Evolutionary conservation across 2,888 invertebrate species (phyloP).

Genomic region (Imbricaverruca yamaguchii): DNA sequence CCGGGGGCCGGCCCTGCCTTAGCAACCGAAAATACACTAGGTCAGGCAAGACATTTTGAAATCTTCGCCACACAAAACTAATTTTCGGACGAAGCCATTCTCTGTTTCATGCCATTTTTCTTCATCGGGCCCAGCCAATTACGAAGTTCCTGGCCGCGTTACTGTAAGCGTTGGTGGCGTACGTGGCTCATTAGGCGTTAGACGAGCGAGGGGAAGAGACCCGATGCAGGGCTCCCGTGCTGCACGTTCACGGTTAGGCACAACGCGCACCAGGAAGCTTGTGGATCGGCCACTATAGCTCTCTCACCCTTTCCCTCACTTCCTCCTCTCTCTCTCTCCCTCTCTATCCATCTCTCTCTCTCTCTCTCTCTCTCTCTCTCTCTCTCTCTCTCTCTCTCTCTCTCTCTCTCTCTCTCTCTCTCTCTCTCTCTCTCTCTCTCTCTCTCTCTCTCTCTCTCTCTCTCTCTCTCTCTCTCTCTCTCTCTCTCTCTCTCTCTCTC

Average conservation of each 20-base stretch:
- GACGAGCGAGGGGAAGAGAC: too few species aligned
- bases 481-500: conserved; percentile 24
- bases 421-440: conserved; percentile 18
- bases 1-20: too few species aligned
- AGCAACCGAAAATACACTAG: too few species aligned
- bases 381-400: conserved; percentile 23
- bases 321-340: not conserved
- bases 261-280: not conserved
- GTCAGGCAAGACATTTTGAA: too few species aligned
- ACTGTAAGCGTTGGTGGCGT: too few species aligned
- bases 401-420: conserved; percentile 25
- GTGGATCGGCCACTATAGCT: conserved; percentile 1
- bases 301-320: conserved; percentile 20
- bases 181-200: too few species aligned
- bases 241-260: not conserved
- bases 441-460: not conserved
- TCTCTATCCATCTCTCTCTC: conserved; percentile 19
- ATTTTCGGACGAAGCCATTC: too few species aligned
- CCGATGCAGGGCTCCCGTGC: not conserved
- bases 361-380: conserved; percentile 22
- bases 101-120: too few species aligned
- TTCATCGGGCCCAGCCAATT: too few species aligned
- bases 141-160: too few species aligned
- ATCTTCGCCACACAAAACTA: too few species aligned
- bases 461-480: conserved; percentile 23